phyloP scores from a whole-genome alignment of 2,113 vertebrate genomes.

The Falcunculus frontatus region DNA sequence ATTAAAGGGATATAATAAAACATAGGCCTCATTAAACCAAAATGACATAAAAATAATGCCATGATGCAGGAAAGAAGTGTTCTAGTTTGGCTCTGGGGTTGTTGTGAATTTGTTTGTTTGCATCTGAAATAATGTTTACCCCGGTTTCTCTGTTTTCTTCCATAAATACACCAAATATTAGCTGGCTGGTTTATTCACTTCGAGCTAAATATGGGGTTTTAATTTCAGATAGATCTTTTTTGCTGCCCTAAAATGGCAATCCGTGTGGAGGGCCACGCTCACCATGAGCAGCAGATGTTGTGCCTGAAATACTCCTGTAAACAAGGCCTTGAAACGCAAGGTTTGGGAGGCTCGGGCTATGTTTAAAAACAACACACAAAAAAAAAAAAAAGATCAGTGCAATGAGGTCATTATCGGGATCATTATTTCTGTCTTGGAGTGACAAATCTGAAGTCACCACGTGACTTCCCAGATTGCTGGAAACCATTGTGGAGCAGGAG shows the following conservation, averaged over 20 bases:
- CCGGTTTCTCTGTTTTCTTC: neutral
- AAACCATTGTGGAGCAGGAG: neutral
- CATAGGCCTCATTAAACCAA: neutral
- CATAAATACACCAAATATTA: constrained; percentile 13
- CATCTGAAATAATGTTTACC: neutral
- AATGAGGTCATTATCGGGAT: neutral
- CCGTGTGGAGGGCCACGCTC: neutral
- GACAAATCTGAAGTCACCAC: neutral
- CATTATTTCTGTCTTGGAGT: neutral
- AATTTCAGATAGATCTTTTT: neutral
- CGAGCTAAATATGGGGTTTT: constrained; percentile 36
- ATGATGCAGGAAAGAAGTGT: neutral
- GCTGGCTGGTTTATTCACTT: neutral
- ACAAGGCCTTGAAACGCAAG: constrained; percentile 1
- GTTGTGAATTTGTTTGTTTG: constrained; percentile 29
- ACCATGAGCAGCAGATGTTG: constrained; percentile 32
- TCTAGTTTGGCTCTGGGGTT: neutral
- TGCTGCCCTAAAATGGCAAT: constrained; percentile 53
- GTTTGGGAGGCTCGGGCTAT: neutral
- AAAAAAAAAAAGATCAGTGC: neutral
- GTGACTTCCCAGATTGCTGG: neutral
- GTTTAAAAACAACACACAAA: neutral
- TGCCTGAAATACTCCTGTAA: constrained; percentile 53
- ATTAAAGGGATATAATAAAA: neutral
- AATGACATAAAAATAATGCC: neutral